Conservation (phyloP, 2,113 vertebrate genomes). For the Pica pica region DNA sequence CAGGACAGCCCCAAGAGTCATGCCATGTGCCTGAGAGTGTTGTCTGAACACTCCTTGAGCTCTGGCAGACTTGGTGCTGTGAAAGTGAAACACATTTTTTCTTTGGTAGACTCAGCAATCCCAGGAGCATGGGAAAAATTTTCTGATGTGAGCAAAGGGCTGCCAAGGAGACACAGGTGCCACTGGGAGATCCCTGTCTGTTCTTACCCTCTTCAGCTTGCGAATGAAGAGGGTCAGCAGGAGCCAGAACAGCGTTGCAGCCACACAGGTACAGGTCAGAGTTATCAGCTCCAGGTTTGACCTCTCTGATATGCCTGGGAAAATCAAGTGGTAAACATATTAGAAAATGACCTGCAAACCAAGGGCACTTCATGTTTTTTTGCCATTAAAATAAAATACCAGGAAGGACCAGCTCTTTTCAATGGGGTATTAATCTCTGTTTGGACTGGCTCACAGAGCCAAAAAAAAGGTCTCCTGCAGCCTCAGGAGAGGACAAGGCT, state of each 20-base stretch:
- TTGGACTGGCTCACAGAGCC: neutral
- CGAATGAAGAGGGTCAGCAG: slow-evolving; percentile 89
- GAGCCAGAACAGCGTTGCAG: slow-evolving; percentile 89
- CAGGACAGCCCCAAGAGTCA: neutral
- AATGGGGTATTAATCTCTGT: slow-evolving; percentile 19
- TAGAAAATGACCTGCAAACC: neutral
- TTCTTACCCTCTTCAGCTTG: slow-evolving; percentile 85
- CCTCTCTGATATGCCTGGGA: slow-evolving; percentile 76
- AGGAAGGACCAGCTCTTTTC: slow-evolving; percentile 4
- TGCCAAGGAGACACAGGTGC: neutral
- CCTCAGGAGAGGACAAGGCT: neutral
- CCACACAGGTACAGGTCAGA: slow-evolving; percentile 87
- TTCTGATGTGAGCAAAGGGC: neutral
- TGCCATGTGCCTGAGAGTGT: neutral
- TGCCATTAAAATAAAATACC: slow-evolving; percentile 4
- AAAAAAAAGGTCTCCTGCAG: neutral
- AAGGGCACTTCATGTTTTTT: neutral
- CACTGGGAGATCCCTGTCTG: accelerated
- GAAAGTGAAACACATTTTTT: neutral
- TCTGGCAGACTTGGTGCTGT: neutral
- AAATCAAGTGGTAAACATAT: slow-evolving; percentile 25
- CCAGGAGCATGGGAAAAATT: neutral
- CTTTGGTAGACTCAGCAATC: neutral
- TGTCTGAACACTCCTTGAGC: neutral
- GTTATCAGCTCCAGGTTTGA: slow-evolving; percentile 88